Evolutionary conservation across 2,113 vertebrate species (phyloP), one percentile per base, ranked within the genome.

Genomic region (Leptocoma aspasia): DNA sequence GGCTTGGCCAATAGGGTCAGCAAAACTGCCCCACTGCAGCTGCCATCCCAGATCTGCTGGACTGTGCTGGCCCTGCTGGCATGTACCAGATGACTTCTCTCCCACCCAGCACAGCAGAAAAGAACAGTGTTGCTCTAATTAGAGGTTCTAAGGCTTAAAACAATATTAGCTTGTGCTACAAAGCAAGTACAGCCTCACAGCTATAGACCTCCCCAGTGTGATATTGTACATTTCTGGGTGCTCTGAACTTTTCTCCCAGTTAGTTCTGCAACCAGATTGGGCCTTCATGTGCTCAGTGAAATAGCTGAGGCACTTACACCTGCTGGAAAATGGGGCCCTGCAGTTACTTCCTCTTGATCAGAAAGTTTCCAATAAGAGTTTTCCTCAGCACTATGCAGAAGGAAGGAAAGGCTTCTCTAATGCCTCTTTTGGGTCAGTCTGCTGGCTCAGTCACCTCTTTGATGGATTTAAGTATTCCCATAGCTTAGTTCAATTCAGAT

Each of bases 21-120:
- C 85, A 73, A 8, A 83, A 9, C 24, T 26, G 11, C 21, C 27
- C 50, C 35, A 1, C 12, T 35, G 50, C 61, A 87, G 41, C 30
- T 1, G 0, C 47, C 0, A 2, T 50, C 75, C 63, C 70, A 57
- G 37, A 37, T 24, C n/a, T 3, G 5, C 1, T 0, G 1, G 57
- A 53, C 37, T 26, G 2, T 70, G 60, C 44, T 31, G 71, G 53
- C 44, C 47, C 37, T 5, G 9, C 64, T 66, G 54, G 13, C 2
- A 1, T 2, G 22, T 33, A 21, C 69, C 1, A 0, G 56, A 15
- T 17, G 27, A 22, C 35, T 94, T 27, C 27, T 45, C 13, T 79
- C 19, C 56, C 44, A 42, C 35, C 42, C 71, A 76, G 26, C 65
- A 9, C 11, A 30, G n/a, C 66, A 47, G 70, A 66, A 16, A 64